Conservation (phyloP, 2,113 vertebrate genomes). For the Indicator maculatus region DNA sequence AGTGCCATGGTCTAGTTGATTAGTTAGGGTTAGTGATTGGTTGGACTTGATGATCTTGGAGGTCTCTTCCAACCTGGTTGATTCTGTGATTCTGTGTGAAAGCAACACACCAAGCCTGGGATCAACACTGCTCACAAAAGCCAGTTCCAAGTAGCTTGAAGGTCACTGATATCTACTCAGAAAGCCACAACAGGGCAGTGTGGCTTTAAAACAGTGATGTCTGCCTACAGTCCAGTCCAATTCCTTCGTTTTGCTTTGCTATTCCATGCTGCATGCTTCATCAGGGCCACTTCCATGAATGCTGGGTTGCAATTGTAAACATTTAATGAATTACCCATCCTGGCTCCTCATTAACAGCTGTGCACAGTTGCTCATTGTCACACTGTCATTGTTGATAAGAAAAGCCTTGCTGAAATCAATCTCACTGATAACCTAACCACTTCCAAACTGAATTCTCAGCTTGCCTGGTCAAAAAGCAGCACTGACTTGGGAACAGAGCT, state of each 20-base stretch:
- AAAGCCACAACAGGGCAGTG: not conserved
- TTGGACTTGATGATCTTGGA: too few species aligned
- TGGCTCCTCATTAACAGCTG: not conserved
- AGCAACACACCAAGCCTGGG: not conserved
- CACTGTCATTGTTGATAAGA: not conserved
- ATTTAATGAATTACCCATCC: not conserved
- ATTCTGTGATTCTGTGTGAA: too few species aligned
- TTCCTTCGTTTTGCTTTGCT: not conserved
- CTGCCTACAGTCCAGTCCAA: not conserved
- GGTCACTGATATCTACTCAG: too few species aligned
- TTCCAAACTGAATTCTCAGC: not conserved
- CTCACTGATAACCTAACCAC: not conserved
- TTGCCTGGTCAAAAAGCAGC: not conserved
- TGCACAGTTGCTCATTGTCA: not conserved
- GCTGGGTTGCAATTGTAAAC: not conserved
- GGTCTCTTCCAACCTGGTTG: too few species aligned
- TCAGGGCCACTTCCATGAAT: not conserved
- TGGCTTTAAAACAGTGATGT: not conserved
- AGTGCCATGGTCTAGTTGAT: too few species aligned
- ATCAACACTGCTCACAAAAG: not conserved
- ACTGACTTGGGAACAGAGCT: not conserved
- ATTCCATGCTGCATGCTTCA: not conserved
- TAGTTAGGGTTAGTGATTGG: too few species aligned
- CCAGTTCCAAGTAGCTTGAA: not conserved
- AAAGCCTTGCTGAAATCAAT: constrained; percentile 7